phyloP scores from a whole-genome alignment of 2,113 vertebrate genomes.

The Pteropus alecto region DNA sequence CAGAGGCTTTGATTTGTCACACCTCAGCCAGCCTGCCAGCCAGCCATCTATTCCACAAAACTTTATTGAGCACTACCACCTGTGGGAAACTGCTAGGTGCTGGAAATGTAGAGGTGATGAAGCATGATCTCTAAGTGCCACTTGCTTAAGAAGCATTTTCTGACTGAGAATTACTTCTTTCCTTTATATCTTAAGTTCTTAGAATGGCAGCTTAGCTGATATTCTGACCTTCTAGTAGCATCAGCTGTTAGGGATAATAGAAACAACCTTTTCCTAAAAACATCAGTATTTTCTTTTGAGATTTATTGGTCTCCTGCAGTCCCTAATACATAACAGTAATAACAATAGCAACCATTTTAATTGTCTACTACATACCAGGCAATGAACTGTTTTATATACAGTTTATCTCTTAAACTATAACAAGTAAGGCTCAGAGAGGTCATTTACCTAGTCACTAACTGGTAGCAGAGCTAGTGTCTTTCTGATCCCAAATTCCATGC shows the following conservation, averaged over 20 bases:
- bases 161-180: conserved; percentile 35
- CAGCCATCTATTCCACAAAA: background rate
- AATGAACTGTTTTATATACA: background rate
- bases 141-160: background rate
- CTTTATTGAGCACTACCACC: background rate
- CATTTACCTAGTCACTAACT: background rate
- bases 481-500: background rate
- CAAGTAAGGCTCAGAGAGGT: background rate
- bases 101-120: background rate
- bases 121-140: background rate
- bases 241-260: background rate
- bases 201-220: background rate
- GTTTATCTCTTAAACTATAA: background rate
- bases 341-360: background rate
- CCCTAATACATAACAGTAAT: background rate
- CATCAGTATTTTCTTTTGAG: conserved; percentile 28
- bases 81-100: background rate
- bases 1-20: background rate
- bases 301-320: background rate
- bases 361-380: background rate
- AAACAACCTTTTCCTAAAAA: conserved; percentile 12
- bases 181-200: background rate
- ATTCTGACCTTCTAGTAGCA: background rate
- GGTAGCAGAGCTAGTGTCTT: background rate
- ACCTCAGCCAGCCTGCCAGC: background rate